These are phyloP conservation scores for Corythaeola cristata DNA, from an alignment of 2,113 vertebrate genomes.

Conservation along the genomic window DNA sequence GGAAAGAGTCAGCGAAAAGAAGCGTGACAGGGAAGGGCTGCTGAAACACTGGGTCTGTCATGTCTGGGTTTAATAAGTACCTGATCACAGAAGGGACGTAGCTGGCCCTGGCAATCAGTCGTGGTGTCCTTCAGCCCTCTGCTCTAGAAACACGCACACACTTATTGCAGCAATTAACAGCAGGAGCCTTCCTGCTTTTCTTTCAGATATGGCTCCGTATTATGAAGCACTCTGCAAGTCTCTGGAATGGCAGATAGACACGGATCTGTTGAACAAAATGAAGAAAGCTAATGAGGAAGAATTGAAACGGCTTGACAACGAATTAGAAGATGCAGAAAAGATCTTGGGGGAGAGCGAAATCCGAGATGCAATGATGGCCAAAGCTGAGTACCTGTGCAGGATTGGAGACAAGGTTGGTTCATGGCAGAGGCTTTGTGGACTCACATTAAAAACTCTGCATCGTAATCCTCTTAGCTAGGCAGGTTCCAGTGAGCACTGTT, in stretches of 20 bases:
- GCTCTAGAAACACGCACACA: rapidly evolving
- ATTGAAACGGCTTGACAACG: slow-evolving; percentile 87
- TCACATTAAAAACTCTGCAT: background rate
- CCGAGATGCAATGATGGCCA: slow-evolving; percentile 96
- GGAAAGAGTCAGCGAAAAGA: background rate
- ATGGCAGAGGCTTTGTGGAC: background rate
- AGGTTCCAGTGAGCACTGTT: rapidly evolving
- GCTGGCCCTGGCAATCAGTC: rapidly evolving
- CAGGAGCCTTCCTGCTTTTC: background rate
- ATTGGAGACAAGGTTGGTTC: slow-evolving; percentile 92
- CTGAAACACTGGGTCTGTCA: background rate
- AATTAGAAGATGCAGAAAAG: slow-evolving; percentile 94
- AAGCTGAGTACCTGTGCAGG: slow-evolving; percentile 93
- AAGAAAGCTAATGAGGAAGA: slow-evolving; percentile 95
- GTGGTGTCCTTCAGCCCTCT: background rate
- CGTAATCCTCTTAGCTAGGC: background rate
- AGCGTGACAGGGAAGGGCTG: too few species aligned
- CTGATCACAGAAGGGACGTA: rapidly evolving
- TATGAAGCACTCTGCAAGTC: slow-evolving; percentile 93
- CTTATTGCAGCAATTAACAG: rapidly evolving
- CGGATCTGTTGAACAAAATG: slow-evolving; percentile 89
- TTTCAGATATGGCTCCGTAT: slow-evolving; percentile 93
- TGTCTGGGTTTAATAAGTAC: background rate
- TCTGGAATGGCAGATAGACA: slow-evolving; percentile 90
- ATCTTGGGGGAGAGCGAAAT: slow-evolving; percentile 96